Conservation (phyloP, 2,888 invertebrate species). For the Papilio gigon region DNA sequence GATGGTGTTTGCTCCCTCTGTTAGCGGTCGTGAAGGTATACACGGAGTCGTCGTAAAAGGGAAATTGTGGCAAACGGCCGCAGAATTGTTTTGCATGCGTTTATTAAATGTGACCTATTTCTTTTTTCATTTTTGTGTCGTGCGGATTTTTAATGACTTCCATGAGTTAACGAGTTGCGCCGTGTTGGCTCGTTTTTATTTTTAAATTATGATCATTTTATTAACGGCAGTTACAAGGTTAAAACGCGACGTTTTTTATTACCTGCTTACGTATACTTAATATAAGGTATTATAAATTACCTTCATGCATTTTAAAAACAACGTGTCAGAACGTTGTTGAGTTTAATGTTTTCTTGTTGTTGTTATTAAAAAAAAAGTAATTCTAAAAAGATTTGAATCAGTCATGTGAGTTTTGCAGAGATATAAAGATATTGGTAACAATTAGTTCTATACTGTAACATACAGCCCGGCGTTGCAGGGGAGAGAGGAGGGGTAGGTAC, state of each 20-base stretch:
- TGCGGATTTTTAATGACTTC: slow-evolving; percentile 34
- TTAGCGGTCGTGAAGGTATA: slow-evolving; percentile 46
- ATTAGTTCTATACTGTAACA: slow-evolving; percentile 49
- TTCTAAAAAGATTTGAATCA: background rate
- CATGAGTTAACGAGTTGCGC: slow-evolving; percentile 30
- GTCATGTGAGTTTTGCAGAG: background rate
- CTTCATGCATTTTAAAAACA: background rate
- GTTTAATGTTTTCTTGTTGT: background rate
- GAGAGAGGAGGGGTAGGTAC: slow-evolving; percentile 4
- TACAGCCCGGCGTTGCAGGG: slow-evolving; percentile 54
- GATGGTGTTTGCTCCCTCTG: slow-evolving; percentile 47
- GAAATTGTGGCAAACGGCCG: slow-evolving; percentile 11
- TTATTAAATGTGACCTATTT: slow-evolving; percentile 31
- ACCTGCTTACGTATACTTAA: background rate
- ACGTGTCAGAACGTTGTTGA: background rate
- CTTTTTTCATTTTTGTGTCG: slow-evolving; percentile 24
- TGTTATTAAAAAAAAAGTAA: background rate
- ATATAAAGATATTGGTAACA: slow-evolving; percentile 41
- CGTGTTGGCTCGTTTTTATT: slow-evolving; percentile 21
- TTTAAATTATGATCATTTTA: slow-evolving; percentile 35
- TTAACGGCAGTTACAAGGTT: slow-evolving; percentile 28
- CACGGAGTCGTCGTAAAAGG: slow-evolving; percentile 22
- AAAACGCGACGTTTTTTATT: slow-evolving; percentile 6
- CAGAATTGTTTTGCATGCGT: slow-evolving; percentile 21
- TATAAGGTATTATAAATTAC: slow-evolving; percentile 7